A percentile compares a stretch with the other conserved stretches of the same genome.
phyloP scores from a whole-genome alignment of 1,140 invertebrate genomes.

The Ostrea denselamellosa region DNA sequence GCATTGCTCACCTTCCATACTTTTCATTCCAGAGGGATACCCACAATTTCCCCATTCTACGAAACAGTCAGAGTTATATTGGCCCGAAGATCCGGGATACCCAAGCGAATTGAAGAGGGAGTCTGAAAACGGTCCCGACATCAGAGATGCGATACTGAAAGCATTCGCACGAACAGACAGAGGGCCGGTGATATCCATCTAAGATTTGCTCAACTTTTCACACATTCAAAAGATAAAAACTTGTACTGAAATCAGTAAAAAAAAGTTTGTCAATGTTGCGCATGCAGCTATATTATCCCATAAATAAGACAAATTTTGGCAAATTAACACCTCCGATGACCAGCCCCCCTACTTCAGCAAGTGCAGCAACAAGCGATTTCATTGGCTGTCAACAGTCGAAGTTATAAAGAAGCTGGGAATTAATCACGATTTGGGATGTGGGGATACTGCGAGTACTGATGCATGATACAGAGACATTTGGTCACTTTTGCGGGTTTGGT shows the following conservation, averaged over 20 bases:
- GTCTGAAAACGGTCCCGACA: conserved; percentile 68
- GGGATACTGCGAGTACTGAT: not conserved
- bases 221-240: conserved; percentile 36
- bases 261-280: conserved; percentile 46
- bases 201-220: not conserved
- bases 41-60: conserved; percentile 64
- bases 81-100: conserved; percentile 51
- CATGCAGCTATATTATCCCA: conserved; percentile 45
- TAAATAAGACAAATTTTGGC: conserved; percentile 50
- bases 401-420: not conserved
- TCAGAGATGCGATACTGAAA: conserved; percentile 72
- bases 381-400: not conserved
- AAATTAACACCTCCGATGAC: conserved; percentile 44
- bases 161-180: conserved; percentile 71
- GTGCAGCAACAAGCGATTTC: not conserved
- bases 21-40: conserved; percentile 61
- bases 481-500: not conserved
- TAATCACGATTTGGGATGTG: not conserved
- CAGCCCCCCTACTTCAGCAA: conserved; percentile 2
- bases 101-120: conserved; percentile 52
- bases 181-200: conserved; percentile 57
- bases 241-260: conserved; percentile 22
- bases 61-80: conserved; percentile 64
- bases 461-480: conserved; percentile 2
- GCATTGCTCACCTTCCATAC: conserved; percentile 68